A percentile compares a stretch with the other conserved stretches of the same genome.
phyloP scores from a whole-genome alignment of 2,797 vertebrate species.

The Peromyscus melanophrys region DNA sequence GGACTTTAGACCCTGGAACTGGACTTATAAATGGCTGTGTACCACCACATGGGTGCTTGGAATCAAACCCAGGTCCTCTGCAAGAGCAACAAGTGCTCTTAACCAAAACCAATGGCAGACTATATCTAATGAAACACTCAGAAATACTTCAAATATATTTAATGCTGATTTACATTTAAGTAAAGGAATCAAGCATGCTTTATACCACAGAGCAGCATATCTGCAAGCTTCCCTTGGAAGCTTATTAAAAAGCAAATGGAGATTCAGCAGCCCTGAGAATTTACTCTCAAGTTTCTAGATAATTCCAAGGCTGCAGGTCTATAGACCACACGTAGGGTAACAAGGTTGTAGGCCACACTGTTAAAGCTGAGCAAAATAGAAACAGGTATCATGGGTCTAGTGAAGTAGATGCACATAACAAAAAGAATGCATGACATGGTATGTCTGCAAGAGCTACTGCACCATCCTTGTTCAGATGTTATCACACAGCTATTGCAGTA shows the following conservation, averaged over 20 bases:
- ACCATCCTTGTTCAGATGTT: slow-evolving; percentile 25
- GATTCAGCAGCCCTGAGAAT: slow-evolving; percentile 40
- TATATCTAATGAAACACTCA: not conserved
- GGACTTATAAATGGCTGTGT: not conserved
- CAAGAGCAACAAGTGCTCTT: not conserved
- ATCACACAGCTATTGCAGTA: slow-evolving; percentile 4
- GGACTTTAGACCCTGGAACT: not conserved
- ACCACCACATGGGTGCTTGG: not conserved
- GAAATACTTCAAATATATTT: slow-evolving; percentile 58
- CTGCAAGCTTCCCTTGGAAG: not conserved
- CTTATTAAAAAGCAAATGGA: slow-evolving; percentile 27
- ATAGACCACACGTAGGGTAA: not conserved
- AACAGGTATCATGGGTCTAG: not conserved
- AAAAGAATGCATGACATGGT: not conserved
- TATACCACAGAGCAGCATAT: slow-evolving; percentile 1
- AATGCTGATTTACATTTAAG: slow-evolving; percentile 30
- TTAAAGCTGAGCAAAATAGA: slow-evolving; percentile 52
- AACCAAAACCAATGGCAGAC: not conserved
- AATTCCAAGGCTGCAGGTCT: slow-evolving; percentile 19
- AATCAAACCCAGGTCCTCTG: not conserved
- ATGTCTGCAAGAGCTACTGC: not conserved
- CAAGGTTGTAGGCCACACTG: slow-evolving; percentile 18
- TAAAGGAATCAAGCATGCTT: slow-evolving; percentile 29
- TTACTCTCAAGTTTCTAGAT: slow-evolving; percentile 10
- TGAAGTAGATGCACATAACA: slow-evolving; percentile 48